Conservation (phyloP, 1,140 invertebrate species). For the Heliconius nattereri region DNA sequence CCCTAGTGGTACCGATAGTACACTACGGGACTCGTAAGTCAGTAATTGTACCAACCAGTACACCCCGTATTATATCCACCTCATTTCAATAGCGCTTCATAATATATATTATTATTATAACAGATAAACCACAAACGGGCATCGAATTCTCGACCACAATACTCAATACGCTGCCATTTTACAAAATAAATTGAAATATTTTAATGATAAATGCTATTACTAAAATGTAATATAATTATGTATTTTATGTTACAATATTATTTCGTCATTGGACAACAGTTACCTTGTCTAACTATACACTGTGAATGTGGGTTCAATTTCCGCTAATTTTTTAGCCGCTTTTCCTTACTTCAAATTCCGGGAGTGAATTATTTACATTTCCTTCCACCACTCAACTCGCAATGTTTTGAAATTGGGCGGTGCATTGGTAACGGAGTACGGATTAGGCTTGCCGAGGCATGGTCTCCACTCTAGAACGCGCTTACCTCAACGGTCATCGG, state of each 20-base stretch:
- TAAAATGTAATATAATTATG: no score
- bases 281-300: no score
- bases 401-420: not conserved
- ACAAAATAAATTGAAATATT: not conserved
- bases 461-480: no score
- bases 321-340: no score
- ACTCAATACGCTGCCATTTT: not conserved
- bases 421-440: not conserved
- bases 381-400: not conserved
- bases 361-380: not conserved
- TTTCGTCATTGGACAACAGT: no score
- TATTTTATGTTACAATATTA: no score
- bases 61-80: not conserved
- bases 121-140: not conserved
- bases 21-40: no score
- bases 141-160: conserved; percentile 8
- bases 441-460: no score
- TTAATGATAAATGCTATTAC: not conserved
- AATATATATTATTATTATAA: not conserved
- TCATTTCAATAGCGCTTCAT: not conserved
- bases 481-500: no score
- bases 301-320: no score
- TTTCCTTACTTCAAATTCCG: no score
- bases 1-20: no score
- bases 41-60: not conserved